Conservation (phyloP, 2,888 invertebrate genomes). For the Cheilosia vulpina region DNA sequence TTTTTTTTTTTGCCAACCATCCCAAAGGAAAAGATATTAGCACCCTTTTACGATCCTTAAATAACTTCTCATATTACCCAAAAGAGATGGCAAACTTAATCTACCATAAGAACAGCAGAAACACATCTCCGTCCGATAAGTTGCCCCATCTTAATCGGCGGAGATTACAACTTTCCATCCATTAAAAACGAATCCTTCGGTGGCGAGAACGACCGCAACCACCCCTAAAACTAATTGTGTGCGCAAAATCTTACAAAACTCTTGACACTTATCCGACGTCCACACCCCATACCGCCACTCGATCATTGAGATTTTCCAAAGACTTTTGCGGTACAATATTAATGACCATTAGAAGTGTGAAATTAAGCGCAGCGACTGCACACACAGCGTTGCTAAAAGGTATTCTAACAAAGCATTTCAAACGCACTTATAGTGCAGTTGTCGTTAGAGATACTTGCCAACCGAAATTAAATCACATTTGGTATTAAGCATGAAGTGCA, state of each 20-base stretch:
- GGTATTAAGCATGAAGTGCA: slow-evolving; percentile 56
- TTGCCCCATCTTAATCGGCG: slow-evolving; percentile 17
- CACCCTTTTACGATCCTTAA: slow-evolving; percentile 47
- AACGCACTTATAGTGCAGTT: slow-evolving; percentile 39
- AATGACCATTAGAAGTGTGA: slow-evolving; percentile 70
- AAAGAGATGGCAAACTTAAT: slow-evolving; percentile 55
- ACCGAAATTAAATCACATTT: slow-evolving; percentile 58
- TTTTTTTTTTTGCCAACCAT: slow-evolving; percentile 8
- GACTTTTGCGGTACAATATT: slow-evolving; percentile 58
- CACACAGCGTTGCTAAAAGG: slow-evolving; percentile 34
- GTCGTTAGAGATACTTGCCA: slow-evolving; percentile 1
- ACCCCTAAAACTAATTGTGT: slow-evolving; percentile 42
- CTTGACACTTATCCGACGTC: neutral
- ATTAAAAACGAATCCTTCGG: slow-evolving; percentile 42
- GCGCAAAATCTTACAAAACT: slow-evolving; percentile 17
- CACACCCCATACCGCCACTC: neutral
- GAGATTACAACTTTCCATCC: slow-evolving; percentile 60
- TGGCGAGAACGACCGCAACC: slow-evolving; percentile 6
- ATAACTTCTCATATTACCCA: slow-evolving; percentile 57
- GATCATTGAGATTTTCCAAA: slow-evolving; percentile 46
- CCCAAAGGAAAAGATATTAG: slow-evolving; percentile 24
- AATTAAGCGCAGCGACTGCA: slow-evolving; percentile 50
- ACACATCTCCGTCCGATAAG: slow-evolving; percentile 20
- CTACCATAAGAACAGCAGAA: slow-evolving; percentile 28
- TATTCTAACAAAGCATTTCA: slow-evolving; percentile 52